phyloP scores from a whole-genome alignment of 2,888 invertebrate species.

The Lasioglossum vierecki region DNA sequence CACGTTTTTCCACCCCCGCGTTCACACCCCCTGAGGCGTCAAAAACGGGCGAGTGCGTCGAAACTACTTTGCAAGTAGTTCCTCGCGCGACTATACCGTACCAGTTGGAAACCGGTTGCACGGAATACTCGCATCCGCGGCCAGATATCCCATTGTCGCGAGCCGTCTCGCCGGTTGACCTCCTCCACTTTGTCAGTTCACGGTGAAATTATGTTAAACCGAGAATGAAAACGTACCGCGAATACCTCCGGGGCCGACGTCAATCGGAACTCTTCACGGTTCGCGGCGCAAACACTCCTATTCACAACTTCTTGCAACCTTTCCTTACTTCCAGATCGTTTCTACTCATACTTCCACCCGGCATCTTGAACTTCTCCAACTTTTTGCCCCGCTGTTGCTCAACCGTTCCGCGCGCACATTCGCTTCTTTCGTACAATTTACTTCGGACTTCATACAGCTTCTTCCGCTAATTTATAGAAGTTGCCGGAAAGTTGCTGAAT shows the following conservation, averaged over 20 bases:
- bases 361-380: conserved; percentile 17
- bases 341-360: not conserved
- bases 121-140: conserved; percentile 20
- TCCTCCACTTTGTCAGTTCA: conserved; percentile 16
- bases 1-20: not conserved
- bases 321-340: not conserved
- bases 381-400: not conserved
- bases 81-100: conserved; percentile 32
- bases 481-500: not conserved
- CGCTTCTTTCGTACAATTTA: not conserved
- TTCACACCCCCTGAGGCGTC: not conserved
- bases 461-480: not conserved
- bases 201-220: conserved; percentile 40
- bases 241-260: conserved; percentile 7
- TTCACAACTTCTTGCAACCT: conserved; percentile 17
- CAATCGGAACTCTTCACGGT: conserved; percentile 19
- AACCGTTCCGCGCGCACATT: not conserved
- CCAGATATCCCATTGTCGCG: conserved; percentile 23
- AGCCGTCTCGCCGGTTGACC: conserved; percentile 22
- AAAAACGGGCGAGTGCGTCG: not conserved
- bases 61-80: conserved; percentile 46
- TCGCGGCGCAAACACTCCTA: conserved; percentile 25
- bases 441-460: not conserved
- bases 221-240: conserved; percentile 35
- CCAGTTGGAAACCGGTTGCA: conserved; percentile 39